Percentiles rank a stretch among this genome's conserved stretches.
Evolutionary conservation across 1,140 invertebrate genomes (phyloP).

Genomic region (Neoseiulus cucumeris): DNA sequence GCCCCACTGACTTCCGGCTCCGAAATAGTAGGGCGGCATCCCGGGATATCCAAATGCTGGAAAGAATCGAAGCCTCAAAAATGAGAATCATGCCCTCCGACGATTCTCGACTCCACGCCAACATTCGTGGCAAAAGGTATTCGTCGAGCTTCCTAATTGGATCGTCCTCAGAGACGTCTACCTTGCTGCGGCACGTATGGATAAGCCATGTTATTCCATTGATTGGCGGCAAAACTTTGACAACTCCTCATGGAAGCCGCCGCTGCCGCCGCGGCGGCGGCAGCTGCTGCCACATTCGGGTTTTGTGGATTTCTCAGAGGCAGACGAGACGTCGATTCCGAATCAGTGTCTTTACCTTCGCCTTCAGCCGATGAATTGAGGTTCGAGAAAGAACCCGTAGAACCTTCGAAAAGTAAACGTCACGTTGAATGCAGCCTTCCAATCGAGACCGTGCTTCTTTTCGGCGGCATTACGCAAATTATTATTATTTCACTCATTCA

Average conservation of each 20-base stretch:
- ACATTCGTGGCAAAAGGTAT: no score
- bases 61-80: no score
- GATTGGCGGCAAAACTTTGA: neutral
- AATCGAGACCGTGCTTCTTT: no score
- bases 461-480: no score
- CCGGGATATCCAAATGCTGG: neutral
- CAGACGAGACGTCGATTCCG: neutral
- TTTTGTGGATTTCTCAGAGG: neutral
- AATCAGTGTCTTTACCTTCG: slow-evolving; percentile 1
- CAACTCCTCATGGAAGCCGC: neutral
- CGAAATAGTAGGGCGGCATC: neutral
- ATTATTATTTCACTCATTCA: no score
- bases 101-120: no score
- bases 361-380: neutral
- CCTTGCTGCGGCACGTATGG: neutral
- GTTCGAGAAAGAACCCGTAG: neutral
- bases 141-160: neutral
- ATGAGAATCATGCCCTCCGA: no score
- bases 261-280: neutral
- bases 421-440: no score
- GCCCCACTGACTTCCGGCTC: neutral
- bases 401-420: neutral
- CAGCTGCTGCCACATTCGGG: no score
- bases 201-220: neutral
- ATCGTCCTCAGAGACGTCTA: neutral